These are phyloP conservation scores for Sycophaga agraensis DNA, from an alignment of 1,140 invertebrate species.

Conservation along the genomic window DNA sequence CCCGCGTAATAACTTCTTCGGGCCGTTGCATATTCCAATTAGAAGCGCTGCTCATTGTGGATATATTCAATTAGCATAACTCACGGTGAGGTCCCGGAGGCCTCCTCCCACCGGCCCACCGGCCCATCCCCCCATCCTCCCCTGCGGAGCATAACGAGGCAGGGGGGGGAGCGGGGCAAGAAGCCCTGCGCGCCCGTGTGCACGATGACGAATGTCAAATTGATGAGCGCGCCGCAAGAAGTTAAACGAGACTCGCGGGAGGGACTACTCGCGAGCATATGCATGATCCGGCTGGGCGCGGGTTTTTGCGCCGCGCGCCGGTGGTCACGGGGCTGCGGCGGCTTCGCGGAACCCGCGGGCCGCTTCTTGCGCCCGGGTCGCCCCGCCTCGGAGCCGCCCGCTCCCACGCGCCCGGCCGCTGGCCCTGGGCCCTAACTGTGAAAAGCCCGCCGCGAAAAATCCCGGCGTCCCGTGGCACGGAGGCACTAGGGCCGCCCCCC, in stretches of 20 bases:
- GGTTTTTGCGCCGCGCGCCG: too few relatives aligned
- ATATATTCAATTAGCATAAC: constrained; percentile 51
- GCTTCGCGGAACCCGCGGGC: too few relatives aligned
- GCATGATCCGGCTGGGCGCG: neutral
- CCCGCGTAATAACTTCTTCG: constrained; percentile 3
- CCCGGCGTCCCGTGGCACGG: too few relatives aligned
- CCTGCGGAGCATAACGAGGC: neutral
- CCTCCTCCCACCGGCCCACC: neutral
- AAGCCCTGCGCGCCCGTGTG: neutral
- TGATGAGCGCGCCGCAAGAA: constrained; percentile 3
- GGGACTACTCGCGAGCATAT: neutral
- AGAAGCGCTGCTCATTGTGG: constrained; percentile 39
- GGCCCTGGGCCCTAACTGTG: too few relatives aligned
- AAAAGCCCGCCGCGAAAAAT: too few relatives aligned
- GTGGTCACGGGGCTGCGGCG: too few relatives aligned
- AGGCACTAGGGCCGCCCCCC: too few relatives aligned
- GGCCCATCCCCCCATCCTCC: neutral
- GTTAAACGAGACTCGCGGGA: constrained; percentile 10
- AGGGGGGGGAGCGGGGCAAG: neutral
- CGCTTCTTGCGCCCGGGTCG: too few relatives aligned
- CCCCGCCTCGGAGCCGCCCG: too few relatives aligned
- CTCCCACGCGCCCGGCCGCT: too few relatives aligned
- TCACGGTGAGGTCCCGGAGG: constrained; percentile 34
- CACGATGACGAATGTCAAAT: constrained; percentile 23
- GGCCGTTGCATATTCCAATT: constrained; percentile 44